phyloP scores from a whole-genome alignment of 2,888 invertebrate genomes.

The Leptothorax acervorum region DNA sequence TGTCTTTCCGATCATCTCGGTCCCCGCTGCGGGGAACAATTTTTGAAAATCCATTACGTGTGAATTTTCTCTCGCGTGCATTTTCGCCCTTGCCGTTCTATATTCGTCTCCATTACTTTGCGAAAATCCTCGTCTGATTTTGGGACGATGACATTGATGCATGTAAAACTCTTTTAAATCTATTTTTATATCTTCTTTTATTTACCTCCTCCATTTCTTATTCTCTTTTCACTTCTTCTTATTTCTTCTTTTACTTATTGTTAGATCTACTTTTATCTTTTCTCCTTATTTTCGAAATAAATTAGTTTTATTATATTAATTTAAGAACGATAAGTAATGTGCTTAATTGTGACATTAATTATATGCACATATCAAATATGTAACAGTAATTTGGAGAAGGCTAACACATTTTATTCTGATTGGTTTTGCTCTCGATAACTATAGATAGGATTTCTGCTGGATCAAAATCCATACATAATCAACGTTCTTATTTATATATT shows the following conservation, averaged over 20 bases:
- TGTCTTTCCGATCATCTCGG: constrained; percentile 55
- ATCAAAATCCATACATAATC: background rate
- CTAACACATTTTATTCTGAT: background rate
- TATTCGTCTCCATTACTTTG: background rate
- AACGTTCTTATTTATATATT: no score
- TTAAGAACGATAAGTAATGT: background rate
- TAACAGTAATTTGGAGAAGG: background rate
- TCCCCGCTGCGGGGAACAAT: constrained; percentile 60
- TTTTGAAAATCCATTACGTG: constrained; percentile 70
- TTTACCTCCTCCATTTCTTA: constrained; percentile 44
- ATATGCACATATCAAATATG: background rate
- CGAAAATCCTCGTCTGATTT: constrained; percentile 8
- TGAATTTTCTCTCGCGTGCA: constrained; percentile 43
- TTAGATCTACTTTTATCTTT: background rate
- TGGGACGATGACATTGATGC: background rate
- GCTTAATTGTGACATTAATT: background rate
- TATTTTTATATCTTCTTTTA: constrained; percentile 40
- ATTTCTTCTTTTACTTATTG: background rate
- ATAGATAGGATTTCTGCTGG: background rate
- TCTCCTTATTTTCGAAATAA: background rate
- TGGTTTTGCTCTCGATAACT: background rate
- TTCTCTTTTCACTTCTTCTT: constrained; percentile 3
- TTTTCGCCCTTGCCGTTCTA: background rate
- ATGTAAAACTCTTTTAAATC: no score
- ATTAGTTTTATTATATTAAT: background rate